phyloP scores from a whole-genome alignment of 2,888 invertebrate species.

The Acanthacorydalis orientalis region DNA sequence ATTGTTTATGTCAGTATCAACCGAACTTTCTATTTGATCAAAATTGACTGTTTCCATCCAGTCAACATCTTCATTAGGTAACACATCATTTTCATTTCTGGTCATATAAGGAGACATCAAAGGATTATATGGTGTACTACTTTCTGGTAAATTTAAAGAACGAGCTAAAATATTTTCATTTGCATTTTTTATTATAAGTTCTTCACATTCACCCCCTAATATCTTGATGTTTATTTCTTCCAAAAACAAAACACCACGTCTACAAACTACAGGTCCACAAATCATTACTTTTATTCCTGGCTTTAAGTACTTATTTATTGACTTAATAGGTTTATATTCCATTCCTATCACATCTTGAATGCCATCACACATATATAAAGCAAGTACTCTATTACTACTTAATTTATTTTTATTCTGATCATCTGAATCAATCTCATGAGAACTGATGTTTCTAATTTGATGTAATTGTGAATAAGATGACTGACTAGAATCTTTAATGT shows the following conservation, averaged over 20 bases:
- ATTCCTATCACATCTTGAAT: constrained; percentile 48
- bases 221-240: constrained; percentile 39
- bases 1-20: not conserved
- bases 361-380: constrained; percentile 59
- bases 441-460: constrained; percentile 26
- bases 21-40: not conserved
- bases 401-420: constrained; percentile 34
- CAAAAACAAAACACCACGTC: constrained; percentile 50
- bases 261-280: constrained; percentile 51
- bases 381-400: constrained; percentile 45
- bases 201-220: constrained; percentile 59
- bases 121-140: constrained; percentile 25
- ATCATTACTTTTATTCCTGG: constrained; percentile 49
- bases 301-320: constrained; percentile 34
- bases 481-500: constrained; percentile 40
- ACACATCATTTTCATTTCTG: not conserved
- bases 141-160: constrained; percentile 34
- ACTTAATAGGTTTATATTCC: constrained; percentile 46
- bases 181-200: constrained; percentile 36
- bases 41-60: not conserved
- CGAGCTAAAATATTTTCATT: constrained; percentile 41
- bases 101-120: not conserved
- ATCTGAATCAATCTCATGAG: constrained; percentile 39
- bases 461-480: constrained; percentile 26
- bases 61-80: not conserved